Base-by-base conservation (phyloP, 2,888 invertebrate genomes). In the Tenthredo notha region DNA sequence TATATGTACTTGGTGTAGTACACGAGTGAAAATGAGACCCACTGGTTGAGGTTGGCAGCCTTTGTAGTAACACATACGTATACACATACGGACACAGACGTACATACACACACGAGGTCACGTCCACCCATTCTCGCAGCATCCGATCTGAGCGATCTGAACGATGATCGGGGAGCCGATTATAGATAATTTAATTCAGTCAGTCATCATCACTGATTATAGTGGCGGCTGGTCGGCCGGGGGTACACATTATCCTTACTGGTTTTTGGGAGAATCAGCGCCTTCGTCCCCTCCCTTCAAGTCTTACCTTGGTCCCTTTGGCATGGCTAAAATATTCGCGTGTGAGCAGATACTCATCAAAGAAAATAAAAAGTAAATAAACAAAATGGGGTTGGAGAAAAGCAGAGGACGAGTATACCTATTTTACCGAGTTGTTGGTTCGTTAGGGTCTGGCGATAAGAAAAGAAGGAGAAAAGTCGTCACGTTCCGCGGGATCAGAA, bases 101-200 rank as follows among this genome's bases (percentile, higher is more conserved):
- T 58, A 87, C 86, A 85, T 85, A 84, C 67, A 67, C 33, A 67
- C 33, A 25, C 87, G 89, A 90, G 90, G 88, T 89, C 91, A 90
- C 89, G 90, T 89, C 89, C 88, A 84, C 78, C 87, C 85, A 88
- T 89, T 87, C 87, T 85, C 86, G 87, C 25, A 29, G 67, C 33
- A 67, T 67, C 67, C 67, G 74, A 74, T 74, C 74, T 88, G 89
- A 88, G 88, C 87, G 89, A 90, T 89, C 88, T 87, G 83, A 75
- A 10, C 87, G 87, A 89, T 88, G 88, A 90, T 89, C 90, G 86
- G 77, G 75, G 84, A 58, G 86, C 85, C 89, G 90, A 92, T 92
- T 92, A 91, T 87, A 86, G 91, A 91, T 92, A 91, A 93, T 92
- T 92, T 90, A 90, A 92, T 91, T 92, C 92, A 91, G 90, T 91